Conservation (phyloP, 37 sponge, comb jelly and placozoan genomes). For the Cladorhizidae sp. region DNA sequence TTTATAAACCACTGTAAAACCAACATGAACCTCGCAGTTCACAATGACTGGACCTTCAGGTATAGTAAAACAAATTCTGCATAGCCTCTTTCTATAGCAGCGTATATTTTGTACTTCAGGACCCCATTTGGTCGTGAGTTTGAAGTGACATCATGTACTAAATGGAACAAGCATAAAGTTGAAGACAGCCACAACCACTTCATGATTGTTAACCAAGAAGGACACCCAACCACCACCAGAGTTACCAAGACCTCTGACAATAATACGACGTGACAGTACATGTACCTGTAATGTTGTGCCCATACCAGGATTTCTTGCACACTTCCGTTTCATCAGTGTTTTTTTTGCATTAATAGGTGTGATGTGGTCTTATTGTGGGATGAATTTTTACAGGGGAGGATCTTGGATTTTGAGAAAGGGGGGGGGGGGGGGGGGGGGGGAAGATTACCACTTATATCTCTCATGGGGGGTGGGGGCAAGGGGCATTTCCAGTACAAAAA, state of each 20-base stretch:
- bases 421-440: too few relatives aligned
- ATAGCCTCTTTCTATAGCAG: neutral
- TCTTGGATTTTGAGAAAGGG: too few relatives aligned
- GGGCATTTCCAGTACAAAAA: too few relatives aligned
- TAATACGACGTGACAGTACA: too few relatives aligned
- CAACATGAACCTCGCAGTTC: slow-evolving; percentile 86
- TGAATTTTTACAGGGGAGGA: too few relatives aligned
- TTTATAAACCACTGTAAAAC: slow-evolving; percentile 96
- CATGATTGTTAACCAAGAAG: slow-evolving; percentile 67
- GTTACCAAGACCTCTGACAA: neutral
- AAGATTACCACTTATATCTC: too few relatives aligned
- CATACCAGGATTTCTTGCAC: neutral
- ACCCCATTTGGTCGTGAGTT: slow-evolving; percentile 95
- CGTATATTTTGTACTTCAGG: slow-evolving; percentile 23
- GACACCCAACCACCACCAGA: neutral
- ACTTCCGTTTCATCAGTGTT: too few relatives aligned
- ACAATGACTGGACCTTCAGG: slow-evolving; percentile 82
- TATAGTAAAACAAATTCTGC: too few relatives aligned
- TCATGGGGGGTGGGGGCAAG: too few relatives aligned
- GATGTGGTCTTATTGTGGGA: too few relatives aligned
- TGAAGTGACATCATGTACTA: slow-evolving; percentile 87
- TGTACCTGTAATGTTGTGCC: neutral
- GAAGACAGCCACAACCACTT: slow-evolving; percentile 89
- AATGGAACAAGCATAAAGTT: slow-evolving; percentile 89
- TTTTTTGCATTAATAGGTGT: too few relatives aligned